Evolutionary conservation across 2,888 invertebrate genomes (phyloP).

Genomic region (Strigamia transsilvanica): DNA sequence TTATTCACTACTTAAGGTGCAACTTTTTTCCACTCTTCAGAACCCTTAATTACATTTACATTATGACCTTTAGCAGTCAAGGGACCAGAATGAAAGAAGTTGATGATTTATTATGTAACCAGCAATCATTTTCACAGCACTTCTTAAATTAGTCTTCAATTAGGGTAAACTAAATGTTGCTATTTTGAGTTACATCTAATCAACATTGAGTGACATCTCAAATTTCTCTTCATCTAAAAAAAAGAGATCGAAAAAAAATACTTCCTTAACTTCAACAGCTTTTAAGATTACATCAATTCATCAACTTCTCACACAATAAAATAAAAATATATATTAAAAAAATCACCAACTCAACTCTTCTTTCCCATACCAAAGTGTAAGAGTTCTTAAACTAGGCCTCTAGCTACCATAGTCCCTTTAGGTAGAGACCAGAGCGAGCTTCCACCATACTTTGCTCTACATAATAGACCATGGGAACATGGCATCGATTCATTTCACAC

Average conservation of each 20-base stretch:
- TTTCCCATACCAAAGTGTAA: constrained; percentile 28
- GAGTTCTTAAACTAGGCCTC: constrained; percentile 40
- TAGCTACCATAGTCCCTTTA: constrained; percentile 14
- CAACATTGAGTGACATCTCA: constrained; percentile 32
- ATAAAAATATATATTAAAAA: not conserved
- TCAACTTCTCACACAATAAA: not conserved
- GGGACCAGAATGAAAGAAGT: not conserved
- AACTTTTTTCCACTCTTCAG: not conserved
- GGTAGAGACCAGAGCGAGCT: constrained; percentile 47
- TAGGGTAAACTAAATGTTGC: constrained; percentile 43
- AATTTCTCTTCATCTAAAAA: not conserved
- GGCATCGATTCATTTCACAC: constrained; percentile 43
- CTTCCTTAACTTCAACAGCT: not conserved
- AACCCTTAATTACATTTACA: constrained; percentile 26
- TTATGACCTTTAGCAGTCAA: constrained; percentile 24
- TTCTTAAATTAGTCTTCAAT: constrained; percentile 42
- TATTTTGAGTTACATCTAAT: constrained; percentile 33
- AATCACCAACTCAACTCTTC: constrained; percentile 13
- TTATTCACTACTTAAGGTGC: not conserved
- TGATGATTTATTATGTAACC: constrained; percentile 46
- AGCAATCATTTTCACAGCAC: constrained; percentile 42
- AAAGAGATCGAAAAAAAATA: not conserved
- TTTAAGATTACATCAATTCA: constrained; percentile 4
- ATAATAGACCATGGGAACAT: constrained; percentile 48
- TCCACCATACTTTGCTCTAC: constrained; percentile 48